Conservation (phyloP, 2,113 vertebrate genomes). For the Oryzias melastigma region DNA sequence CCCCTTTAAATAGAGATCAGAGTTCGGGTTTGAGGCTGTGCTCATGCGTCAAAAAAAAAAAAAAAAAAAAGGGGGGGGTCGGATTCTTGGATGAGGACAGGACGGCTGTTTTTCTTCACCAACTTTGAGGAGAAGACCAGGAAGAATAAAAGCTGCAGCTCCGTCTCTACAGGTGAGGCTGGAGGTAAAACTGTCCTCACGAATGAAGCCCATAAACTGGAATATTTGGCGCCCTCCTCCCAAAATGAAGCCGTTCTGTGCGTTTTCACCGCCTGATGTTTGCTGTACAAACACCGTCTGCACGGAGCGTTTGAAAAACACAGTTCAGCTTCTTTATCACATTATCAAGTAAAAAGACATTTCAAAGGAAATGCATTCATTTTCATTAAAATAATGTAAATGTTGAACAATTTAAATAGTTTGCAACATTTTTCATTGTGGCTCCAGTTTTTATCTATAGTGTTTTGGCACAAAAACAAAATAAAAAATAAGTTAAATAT, state of each 20-base stretch:
- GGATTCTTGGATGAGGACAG: neutral
- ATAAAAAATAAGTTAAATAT: too few relatives aligned
- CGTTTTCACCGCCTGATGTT: slow-evolving; percentile 7
- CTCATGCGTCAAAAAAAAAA: too few relatives aligned
- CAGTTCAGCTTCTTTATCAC: slow-evolving; percentile 5
- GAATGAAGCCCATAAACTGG: too few relatives aligned
- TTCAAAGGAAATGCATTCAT: too few relatives aligned
- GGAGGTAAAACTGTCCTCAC: neutral
- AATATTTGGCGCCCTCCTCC: neutral
- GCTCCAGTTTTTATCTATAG: too few relatives aligned
- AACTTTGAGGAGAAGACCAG: neutral
- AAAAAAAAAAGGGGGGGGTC: neutral
- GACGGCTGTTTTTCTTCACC: neutral
- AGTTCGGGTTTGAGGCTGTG: neutral
- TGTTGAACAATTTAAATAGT: too few relatives aligned
- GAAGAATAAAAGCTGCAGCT: neutral
- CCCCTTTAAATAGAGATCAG: neutral
- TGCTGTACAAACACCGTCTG: slow-evolving; percentile 13
- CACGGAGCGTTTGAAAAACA: neutral
- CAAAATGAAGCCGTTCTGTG: neutral
- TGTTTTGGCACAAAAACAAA: too few relatives aligned
- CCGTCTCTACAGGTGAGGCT: neutral
- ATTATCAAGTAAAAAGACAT: too few relatives aligned
- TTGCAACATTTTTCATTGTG: too few relatives aligned
- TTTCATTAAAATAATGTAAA: too few relatives aligned